Percentiles rank a stretch among this genome's conserved stretches.
Evolutionary conservation across 2,888 invertebrate genomes (phyloP).

Genomic region (Atrina japonica): DNA sequence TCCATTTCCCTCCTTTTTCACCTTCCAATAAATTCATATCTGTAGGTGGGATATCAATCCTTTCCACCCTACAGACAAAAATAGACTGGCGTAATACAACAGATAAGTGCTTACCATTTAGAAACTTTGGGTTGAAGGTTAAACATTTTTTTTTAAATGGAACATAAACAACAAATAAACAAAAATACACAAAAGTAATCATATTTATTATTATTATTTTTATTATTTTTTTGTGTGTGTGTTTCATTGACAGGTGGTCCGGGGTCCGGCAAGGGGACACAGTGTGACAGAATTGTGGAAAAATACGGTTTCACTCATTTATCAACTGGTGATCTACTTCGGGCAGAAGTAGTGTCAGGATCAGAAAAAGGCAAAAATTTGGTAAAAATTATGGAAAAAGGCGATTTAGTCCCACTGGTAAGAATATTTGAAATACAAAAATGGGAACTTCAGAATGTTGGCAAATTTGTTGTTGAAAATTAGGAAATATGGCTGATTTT

Average conservation of each 20-base stretch:
- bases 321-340: constrained; percentile 91
- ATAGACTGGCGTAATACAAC: too few relatives aligned
- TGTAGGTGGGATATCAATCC: too few relatives aligned
- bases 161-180: too few relatives aligned
- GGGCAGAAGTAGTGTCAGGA: constrained; percentile 94
- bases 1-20: too few relatives aligned
- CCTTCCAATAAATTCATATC: too few relatives aligned
- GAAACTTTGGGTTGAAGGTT: too few relatives aligned
- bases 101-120: too few relatives aligned
- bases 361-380: constrained; percentile 92
- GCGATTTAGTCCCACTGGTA: constrained; percentile 90
- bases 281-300: constrained; percentile 94
- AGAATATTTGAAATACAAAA: constrained; percentile 55
- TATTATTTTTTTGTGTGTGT: too few relatives aligned
- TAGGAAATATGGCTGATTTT: background rate
- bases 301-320: constrained; percentile 97
- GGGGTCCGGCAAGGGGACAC: constrained; percentile 97
- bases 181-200: too few relatives aligned
- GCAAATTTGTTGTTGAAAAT: background rate
- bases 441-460: background rate
- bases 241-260: constrained; percentile 89
- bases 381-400: constrained; percentile 94
- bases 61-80: too few relatives aligned
- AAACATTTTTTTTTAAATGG: too few relatives aligned
- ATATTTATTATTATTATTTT: too few relatives aligned